Conservation (phyloP, 2,888 invertebrate species). For the Frankliniella fusca region DNA sequence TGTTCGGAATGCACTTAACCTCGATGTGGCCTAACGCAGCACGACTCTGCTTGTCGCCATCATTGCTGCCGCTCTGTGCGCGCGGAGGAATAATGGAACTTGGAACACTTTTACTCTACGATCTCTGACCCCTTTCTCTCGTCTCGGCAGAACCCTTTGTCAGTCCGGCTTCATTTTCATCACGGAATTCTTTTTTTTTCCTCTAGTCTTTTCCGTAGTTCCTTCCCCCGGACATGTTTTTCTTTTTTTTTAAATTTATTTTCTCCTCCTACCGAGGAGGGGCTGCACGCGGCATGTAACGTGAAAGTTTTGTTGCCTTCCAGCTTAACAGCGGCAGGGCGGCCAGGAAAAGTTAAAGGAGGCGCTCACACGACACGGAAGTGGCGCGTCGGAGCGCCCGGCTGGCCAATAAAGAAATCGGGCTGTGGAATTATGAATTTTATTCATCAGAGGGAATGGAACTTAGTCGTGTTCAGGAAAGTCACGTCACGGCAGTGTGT, state of each 20-base stretch:
- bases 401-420: background rate
- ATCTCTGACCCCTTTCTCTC: background rate
- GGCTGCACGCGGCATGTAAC: background rate
- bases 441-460: too few relatives aligned
- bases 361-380: background rate
- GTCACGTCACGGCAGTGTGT: too few relatives aligned
- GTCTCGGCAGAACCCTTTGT: background rate
- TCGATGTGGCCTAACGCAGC: background rate
- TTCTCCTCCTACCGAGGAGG: background rate
- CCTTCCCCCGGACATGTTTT: background rate
- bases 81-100: background rate
- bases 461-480: too few relatives aligned
- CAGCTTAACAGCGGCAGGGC: background rate
- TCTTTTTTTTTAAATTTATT: background rate
- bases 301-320: background rate
- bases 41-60: background rate
- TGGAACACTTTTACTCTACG: background rate
- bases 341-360: background rate
- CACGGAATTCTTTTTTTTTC: background rate
- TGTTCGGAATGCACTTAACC: background rate
- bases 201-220: too few relatives aligned
- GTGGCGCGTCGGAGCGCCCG: background rate
- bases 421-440: background rate
- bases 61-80: background rate
- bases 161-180: slow-evolving; percentile 15